Conservation (phyloP, 2,113 vertebrate species). For the Paramormyrops kingsleyae region DNA sequence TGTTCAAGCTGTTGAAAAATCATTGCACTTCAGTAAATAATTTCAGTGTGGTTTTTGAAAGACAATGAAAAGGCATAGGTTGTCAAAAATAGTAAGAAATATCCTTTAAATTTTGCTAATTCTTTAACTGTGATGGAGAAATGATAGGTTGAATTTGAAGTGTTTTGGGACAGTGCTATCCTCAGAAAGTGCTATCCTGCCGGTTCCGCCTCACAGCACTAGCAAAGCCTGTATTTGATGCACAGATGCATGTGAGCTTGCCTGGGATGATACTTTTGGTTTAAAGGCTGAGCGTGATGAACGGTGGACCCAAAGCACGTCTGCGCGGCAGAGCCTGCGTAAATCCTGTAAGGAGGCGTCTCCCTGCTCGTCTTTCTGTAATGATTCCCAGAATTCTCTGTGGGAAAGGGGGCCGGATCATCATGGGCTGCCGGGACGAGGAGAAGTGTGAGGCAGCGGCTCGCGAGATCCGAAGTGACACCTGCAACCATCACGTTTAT, state of each 20-base stretch:
- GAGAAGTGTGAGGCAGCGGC: conserved; percentile 72
- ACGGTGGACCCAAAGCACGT: not conserved
- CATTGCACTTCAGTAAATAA: too few species aligned
- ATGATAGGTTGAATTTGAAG: not conserved
- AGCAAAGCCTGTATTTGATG: not conserved
- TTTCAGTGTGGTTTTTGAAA: too few species aligned
- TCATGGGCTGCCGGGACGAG: conserved; percentile 78
- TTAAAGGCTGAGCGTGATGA: not conserved
- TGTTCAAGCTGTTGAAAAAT: too few species aligned
- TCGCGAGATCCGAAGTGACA: conserved; percentile 66
- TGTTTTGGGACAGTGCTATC: not conserved
- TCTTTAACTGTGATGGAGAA: not conserved
- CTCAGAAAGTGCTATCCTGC: too few species aligned
- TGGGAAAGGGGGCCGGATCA: conserved; percentile 66
- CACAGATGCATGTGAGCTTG: not conserved
- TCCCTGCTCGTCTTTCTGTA: not conserved
- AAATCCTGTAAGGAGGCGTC: not conserved
- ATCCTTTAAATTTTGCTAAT: not conserved
- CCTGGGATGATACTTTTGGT: not conserved
- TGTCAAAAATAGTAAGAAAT: not conserved
- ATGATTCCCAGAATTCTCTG: not conserved
- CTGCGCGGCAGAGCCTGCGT: not conserved
- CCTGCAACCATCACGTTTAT: conserved; percentile 64
- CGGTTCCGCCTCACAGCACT: not conserved
- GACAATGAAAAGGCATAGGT: not conserved